Evolutionary conservation across 2,888 invertebrate genomes (phyloP).

Genomic region (Pilophorus perplexus): DNA sequence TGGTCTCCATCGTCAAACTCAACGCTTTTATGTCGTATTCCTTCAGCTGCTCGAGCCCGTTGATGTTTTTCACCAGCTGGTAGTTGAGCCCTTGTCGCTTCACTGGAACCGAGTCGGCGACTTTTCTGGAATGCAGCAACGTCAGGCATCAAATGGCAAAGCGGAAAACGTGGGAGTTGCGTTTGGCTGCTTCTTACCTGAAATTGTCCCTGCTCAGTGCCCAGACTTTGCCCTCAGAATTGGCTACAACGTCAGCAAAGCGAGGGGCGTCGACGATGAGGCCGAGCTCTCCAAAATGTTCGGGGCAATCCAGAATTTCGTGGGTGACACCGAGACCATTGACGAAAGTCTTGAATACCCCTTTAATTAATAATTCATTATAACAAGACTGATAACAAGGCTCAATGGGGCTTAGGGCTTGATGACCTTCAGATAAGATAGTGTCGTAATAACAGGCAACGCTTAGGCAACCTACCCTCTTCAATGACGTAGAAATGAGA

Average conservation of each 20-base stretch:
- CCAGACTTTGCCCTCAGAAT: neutral
- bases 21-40: constrained; percentile 11
- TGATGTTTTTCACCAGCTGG: neutral
- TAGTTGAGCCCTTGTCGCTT: constrained; percentile 9
- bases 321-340: constrained; percentile 13
- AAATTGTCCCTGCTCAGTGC: constrained; percentile 12
- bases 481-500: constrained; percentile 16
- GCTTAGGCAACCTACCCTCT: neutral
- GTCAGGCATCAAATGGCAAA: too few relatives aligned
- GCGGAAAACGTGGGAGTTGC: too few relatives aligned
- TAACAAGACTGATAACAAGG: too few relatives aligned
- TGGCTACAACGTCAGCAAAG: constrained; percentile 12
- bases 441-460: too few relatives aligned
- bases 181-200: too few relatives aligned
- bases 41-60: neutral
- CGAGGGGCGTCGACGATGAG: constrained; percentile 18
- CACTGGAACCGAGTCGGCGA: neutral
- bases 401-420: too few relatives aligned
- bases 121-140: too few relatives aligned
- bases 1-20: constrained; percentile 3
- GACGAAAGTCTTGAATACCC: constrained; percentile 2
- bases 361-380: too few relatives aligned
- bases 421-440: too few relatives aligned
- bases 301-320: constrained; percentile 18
- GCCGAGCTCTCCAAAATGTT: constrained; percentile 29